These are phyloP conservation scores for Atta cephalotes DNA, from an alignment of 1,140 invertebrate species.

Conservation along the genomic window DNA sequence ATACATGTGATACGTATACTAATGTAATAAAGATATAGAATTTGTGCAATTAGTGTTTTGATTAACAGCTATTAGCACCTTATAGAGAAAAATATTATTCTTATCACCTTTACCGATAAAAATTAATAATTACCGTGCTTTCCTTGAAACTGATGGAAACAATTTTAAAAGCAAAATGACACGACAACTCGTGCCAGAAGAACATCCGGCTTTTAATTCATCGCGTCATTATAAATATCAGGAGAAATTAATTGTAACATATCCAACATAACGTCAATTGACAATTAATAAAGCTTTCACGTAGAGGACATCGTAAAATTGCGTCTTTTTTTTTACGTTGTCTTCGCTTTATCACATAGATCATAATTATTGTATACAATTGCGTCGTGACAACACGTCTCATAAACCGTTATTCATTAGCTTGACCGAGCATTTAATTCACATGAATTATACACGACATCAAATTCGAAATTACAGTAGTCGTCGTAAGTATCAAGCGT, in stretches of 20 bases:
- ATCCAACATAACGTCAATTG: neutral
- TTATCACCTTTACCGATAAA: conserved; percentile 25
- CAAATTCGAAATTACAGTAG: neutral
- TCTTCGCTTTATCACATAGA: neutral
- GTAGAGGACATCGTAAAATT: neutral
- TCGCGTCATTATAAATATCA: neutral
- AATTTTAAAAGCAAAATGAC: neutral
- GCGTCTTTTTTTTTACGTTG: neutral
- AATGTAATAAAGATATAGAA: conserved; percentile 25
- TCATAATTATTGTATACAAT: neutral
- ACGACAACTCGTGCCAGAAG: neutral
- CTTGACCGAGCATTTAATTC: conserved; percentile 6
- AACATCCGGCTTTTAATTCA: neutral
- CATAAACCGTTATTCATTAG: conserved; percentile 10
- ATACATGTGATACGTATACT: neutral
- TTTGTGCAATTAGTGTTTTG: conserved; percentile 26
- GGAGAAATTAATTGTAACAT: neutral
- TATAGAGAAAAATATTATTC: conserved; percentile 11
- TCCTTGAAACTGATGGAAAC: neutral
- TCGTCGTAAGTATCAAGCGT: too few species aligned
- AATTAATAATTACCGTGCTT: conserved; percentile 15
- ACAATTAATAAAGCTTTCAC: neutral
- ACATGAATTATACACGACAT: conserved; percentile 11
- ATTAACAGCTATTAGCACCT: conserved; percentile 43
- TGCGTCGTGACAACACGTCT: neutral